phyloP scores from a whole-genome alignment of 2,113 vertebrate species.

The Columbina picui region DNA sequence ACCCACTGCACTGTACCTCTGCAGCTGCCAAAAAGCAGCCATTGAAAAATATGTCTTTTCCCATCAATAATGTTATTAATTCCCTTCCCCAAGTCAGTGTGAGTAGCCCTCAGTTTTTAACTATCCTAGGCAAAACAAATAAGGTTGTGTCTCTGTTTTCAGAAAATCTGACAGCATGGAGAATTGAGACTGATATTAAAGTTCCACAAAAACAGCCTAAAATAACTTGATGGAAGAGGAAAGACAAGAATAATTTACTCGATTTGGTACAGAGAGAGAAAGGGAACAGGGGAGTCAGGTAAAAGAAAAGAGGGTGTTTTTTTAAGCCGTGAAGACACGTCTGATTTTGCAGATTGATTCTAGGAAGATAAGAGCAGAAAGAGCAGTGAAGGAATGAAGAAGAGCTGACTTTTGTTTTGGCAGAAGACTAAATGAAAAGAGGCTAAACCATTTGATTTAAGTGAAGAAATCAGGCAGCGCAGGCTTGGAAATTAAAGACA shows the following conservation, averaged over 20 bases:
- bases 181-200: constrained; percentile 8
- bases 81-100: not conserved
- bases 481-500: constrained; percentile 8
- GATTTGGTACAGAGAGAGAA: not conserved
- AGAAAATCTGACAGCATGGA: constrained; percentile 32
- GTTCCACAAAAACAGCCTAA: not conserved
- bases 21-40: not conserved
- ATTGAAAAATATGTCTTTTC: not conserved
- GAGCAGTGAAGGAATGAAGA: not conserved
- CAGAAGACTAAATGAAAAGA: constrained; percentile 1
- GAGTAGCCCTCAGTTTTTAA: not conserved
- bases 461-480: constrained; percentile 39
- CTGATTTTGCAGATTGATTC: not conserved
- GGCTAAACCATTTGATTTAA: not conserved
- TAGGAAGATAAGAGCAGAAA: not conserved
- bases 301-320: not conserved
- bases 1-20: not conserved
- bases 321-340: not conserved
- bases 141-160: not conserved
- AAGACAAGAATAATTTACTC: not conserved
- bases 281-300: not conserved
- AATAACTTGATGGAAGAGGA: not conserved
- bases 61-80: not conserved
- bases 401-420: not conserved
- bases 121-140: not conserved